Percentiles rank a stretch among this genome's conserved stretches.
Conservation (phyloP, 2,797 vertebrate species). For the Atherinosoma microstoma region DNA sequence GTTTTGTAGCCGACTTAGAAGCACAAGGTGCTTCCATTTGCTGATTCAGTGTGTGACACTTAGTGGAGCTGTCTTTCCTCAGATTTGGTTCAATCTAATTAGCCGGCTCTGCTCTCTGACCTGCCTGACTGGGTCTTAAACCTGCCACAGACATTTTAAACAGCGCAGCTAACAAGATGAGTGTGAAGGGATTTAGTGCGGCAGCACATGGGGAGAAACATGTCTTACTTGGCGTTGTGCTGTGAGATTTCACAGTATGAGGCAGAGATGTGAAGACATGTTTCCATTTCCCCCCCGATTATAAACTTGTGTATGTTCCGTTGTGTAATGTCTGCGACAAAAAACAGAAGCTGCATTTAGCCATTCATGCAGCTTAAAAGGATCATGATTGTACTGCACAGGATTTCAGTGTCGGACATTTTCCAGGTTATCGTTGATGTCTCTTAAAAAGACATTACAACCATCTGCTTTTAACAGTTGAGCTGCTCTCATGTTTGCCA, state of each 20-base stretch:
- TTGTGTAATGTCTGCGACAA: no score
- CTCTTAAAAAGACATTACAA: slow-evolving; percentile 1
- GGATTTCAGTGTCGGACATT: slow-evolving; percentile 1
- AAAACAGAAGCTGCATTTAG: no score
- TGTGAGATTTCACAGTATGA: not conserved
- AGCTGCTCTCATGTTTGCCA: slow-evolving; percentile 2
- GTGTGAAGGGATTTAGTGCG: slow-evolving; percentile 5
- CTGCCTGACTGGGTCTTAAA: slow-evolving; percentile 14
- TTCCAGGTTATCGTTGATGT: not conserved
- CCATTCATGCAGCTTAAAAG: not conserved
- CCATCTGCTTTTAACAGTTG: not conserved
- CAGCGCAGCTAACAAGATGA: not conserved
- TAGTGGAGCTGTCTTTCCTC: slow-evolving; percentile 28
- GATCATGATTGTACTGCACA: not conserved
- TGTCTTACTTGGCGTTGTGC: not conserved
- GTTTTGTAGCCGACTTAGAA: not conserved
- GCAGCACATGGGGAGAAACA: not conserved
- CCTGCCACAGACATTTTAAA: slow-evolving; percentile 13
- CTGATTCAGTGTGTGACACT: slow-evolving; percentile 30
- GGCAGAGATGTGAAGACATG: no score
- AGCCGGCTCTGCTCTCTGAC: slow-evolving; percentile 46
- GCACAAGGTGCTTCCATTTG: slow-evolving; percentile 14
- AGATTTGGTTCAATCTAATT: slow-evolving; percentile 65
- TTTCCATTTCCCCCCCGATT: no score
- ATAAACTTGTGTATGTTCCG: not conserved